These are phyloP conservation scores for Tanypteryx hageni DNA, from an alignment of 2,888 invertebrate species.

Conservation along the genomic window DNA sequence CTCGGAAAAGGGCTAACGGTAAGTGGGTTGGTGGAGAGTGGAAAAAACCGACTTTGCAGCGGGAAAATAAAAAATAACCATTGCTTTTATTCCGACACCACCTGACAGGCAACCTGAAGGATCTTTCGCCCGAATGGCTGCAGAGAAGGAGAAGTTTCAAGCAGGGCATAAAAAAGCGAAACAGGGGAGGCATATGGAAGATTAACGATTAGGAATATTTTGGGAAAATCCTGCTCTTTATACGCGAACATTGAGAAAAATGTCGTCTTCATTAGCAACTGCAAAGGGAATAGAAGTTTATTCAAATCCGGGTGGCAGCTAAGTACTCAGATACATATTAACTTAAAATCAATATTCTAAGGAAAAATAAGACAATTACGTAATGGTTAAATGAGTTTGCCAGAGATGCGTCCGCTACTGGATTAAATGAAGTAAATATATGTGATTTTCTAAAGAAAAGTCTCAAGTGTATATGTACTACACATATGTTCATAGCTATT, in stretches of 20 bases:
- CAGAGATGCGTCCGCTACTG: too few relatives aligned
- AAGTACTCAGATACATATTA: too few relatives aligned
- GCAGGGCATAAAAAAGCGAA: background rate
- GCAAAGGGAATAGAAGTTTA: background rate
- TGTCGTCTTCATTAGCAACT: background rate
- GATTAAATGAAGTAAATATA: too few relatives aligned
- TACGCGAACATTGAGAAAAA: background rate
- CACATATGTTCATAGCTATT: too few relatives aligned
- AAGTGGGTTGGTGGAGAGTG: conserved; percentile 4
- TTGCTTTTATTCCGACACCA: conserved; percentile 10
- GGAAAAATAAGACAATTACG: too few relatives aligned
- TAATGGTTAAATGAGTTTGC: too few relatives aligned
- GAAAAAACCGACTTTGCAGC: conserved; percentile 11
- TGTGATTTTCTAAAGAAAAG: too few relatives aligned
- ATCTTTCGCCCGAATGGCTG: background rate
- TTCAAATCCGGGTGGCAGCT: too few relatives aligned
- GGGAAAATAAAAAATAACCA: conserved; percentile 28
- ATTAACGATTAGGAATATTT: conserved; percentile 8
- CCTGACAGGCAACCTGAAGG: conserved; percentile 1
- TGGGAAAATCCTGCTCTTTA: background rate
- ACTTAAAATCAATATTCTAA: too few relatives aligned
- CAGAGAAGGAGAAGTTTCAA: background rate
- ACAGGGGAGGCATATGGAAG: background rate
- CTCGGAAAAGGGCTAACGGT: background rate
- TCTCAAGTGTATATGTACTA: too few relatives aligned